Evolutionary conservation across 2,888 invertebrate species (phyloP).

Genomic region (Lysandra coridon): DNA sequence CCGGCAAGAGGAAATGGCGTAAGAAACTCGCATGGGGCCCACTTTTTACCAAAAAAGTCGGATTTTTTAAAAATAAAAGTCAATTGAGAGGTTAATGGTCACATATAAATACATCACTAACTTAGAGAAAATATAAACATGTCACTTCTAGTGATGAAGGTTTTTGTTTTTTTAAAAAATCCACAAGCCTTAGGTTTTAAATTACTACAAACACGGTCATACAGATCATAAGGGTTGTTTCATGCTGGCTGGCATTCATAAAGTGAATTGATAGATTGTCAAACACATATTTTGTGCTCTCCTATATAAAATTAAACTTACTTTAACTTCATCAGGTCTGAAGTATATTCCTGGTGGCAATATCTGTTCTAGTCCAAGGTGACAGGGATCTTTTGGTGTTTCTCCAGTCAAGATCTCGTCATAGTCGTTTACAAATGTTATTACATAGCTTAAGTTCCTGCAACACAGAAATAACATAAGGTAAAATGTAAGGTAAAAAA

Average conservation of each 20-base stretch:
- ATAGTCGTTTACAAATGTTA: conserved; percentile 50
- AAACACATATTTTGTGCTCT: background rate
- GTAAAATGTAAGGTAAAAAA: too few species aligned
- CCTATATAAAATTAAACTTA: conserved; percentile 41
- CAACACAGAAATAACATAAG: conserved; percentile 31
- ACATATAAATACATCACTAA: too few species aligned
- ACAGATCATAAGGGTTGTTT: background rate
- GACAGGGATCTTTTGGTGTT: conserved; percentile 48
- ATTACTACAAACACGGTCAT: background rate
- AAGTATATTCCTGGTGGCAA: conserved; percentile 63
- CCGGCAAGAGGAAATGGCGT: too few species aligned
- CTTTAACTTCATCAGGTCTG: conserved; percentile 62
- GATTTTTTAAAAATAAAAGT: too few species aligned
- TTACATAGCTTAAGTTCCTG: conserved; percentile 62
- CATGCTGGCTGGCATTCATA: background rate
- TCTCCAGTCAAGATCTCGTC: conserved; percentile 36
- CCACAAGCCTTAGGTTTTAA: too few species aligned
- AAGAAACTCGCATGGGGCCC: too few species aligned
- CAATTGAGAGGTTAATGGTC: too few species aligned
- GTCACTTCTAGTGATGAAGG: too few species aligned
- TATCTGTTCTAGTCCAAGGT: conserved; percentile 57
- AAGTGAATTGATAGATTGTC: too few species aligned
- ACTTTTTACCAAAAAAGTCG: too few species aligned
- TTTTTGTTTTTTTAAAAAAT: too few species aligned
- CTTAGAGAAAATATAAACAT: too few species aligned